phyloP scores from a whole-genome alignment of 2,797 vertebrate species.

The Setipinna tenuifilis region DNA sequence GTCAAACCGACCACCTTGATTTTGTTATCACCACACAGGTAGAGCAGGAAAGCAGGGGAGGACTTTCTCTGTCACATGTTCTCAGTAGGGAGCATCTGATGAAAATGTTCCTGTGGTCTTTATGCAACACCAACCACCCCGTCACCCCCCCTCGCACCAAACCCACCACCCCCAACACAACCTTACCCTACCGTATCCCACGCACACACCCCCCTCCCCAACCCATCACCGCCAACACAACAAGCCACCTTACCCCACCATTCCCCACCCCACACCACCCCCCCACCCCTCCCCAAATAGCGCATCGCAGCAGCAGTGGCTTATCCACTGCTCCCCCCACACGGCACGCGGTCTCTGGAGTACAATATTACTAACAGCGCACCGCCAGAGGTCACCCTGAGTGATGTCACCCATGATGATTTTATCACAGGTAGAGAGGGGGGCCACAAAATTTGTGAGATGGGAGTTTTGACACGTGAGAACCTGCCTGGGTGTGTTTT shows the following conservation, averaged over 20 bases:
- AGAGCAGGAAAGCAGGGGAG: neutral
- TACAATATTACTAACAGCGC: conserved; percentile 25
- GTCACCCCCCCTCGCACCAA: too few relatives aligned
- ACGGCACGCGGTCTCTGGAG: neutral
- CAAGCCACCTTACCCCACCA: too few relatives aligned
- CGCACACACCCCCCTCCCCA: too few relatives aligned
- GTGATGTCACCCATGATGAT: conserved; percentile 16
- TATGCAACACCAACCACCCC: neutral
- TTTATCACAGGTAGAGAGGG: conserved; percentile 22
- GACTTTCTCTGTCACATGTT: neutral
- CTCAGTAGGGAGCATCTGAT: neutral
- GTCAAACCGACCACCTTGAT: neutral
- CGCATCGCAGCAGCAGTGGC: neutral
- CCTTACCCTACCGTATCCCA: too few relatives aligned
- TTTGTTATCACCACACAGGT: neutral
- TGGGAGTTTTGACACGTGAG: conserved; percentile 22
- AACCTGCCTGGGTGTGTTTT: neutral
- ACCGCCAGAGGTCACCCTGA: conserved; percentile 20
- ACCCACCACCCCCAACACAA: too few relatives aligned
- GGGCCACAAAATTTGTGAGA: conserved; percentile 10
- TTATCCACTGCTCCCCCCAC: neutral
- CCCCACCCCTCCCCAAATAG: neutral
- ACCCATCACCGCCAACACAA: too few relatives aligned
- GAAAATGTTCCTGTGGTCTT: neutral
- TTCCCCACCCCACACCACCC: too few relatives aligned